phyloP scores from a whole-genome alignment of 2,113 vertebrate species.

The Lamprotornis superbus region DNA sequence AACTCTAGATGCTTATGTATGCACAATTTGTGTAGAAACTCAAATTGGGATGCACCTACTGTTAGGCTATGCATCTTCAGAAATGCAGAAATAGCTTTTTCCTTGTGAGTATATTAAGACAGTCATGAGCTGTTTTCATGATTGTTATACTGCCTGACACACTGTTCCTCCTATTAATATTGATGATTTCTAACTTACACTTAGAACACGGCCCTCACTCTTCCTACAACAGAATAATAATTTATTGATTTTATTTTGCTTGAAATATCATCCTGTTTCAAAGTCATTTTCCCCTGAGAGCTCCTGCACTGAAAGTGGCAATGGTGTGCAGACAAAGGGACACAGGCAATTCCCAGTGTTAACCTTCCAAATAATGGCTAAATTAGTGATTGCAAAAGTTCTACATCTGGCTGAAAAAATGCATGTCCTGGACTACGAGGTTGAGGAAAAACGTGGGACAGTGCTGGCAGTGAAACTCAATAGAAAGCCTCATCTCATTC shows the following conservation, averaged over 20 bases:
- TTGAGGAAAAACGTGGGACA: background rate
- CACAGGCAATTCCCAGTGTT: background rate
- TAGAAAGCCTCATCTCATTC: background rate
- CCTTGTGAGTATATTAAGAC: background rate
- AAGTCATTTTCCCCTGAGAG: background rate
- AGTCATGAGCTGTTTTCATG: background rate
- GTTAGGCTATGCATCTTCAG: background rate
- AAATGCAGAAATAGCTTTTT: background rate
- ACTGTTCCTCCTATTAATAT: constrained; percentile 16
- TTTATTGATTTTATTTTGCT: background rate
- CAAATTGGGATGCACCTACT: background rate
- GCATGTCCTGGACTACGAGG: background rate
- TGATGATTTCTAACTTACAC: constrained; percentile 26
- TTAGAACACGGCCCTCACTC: background rate
- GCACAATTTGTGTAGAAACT: background rate
- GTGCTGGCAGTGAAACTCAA: background rate
- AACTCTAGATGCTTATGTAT: background rate
- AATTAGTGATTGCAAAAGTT: background rate
- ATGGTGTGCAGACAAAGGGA: background rate
- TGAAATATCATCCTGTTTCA: background rate
- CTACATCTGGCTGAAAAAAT: background rate
- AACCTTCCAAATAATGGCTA: background rate
- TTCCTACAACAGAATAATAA: background rate
- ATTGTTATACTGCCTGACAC: background rate
- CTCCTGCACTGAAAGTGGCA: background rate